Conservation (phyloP, 2,113 vertebrate genomes). For the Phrynosoma blainvillii region DNA sequence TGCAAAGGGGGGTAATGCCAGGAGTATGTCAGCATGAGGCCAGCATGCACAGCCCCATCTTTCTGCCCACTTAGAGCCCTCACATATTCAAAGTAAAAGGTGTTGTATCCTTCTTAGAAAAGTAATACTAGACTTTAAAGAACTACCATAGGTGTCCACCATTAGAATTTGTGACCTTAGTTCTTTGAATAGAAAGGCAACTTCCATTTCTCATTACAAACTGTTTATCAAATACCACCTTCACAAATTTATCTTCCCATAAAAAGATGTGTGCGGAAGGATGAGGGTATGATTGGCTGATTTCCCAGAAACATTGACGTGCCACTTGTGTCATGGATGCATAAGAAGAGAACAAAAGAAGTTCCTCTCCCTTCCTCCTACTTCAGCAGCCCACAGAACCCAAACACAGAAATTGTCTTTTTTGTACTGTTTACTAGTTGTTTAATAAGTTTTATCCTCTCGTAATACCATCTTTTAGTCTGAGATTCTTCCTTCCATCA, state of each 20-base stretch:
- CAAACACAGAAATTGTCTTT: not conserved
- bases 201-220: not conserved
- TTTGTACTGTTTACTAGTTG: not conserved
- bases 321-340: not conserved
- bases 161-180: not conserved
- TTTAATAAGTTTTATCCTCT: not conserved
- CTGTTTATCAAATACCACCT: not conserved
- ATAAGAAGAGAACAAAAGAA: constrained; percentile 4
- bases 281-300: not conserved
- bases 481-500: not conserved
- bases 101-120: not conserved
- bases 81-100: not conserved
- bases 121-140: not conserved
- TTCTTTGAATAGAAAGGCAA: constrained; percentile 1
- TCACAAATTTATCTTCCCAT: not conserved
- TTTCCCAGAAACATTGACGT: not conserved
- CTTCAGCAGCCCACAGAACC: not conserved
- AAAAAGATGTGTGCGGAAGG: too few relatives aligned
- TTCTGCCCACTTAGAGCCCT: not conserved
- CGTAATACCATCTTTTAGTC: not conserved
- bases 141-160: not conserved
- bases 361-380: not conserved
- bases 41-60: not conserved
- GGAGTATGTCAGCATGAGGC: too few relatives aligned
- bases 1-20: not conserved